Evolutionary conservation across 2,113 vertebrate genomes (phyloP), one percentile per base, ranked within the genome.

Genomic region (Phyllostomus hastatus): DNA sequence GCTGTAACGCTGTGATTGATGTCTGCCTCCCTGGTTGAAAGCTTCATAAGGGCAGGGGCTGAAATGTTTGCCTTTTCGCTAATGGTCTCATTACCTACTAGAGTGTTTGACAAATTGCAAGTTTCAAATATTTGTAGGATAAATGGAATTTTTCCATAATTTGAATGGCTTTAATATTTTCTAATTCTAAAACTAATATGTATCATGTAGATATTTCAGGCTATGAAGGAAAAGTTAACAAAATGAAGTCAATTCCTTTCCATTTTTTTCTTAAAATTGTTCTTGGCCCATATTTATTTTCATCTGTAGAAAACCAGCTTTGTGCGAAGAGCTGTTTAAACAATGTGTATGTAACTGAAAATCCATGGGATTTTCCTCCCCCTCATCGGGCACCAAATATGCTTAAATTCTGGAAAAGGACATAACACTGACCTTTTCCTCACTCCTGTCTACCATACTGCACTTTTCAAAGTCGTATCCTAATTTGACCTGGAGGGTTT

Each of bases 221-320:
- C 24, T 88, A 50, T 28, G 54, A 2, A 81, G 57, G 73, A 69
- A 88, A 86, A 15, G 28, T 52, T 31, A 85, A 69, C 57, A 50
- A 64, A 72, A 41, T 72, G 14, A 92, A 88, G 38, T 46, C 7
- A 80, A 66, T 28, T 87, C 28, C 9, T 88, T 81, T 43, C 35
- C n/a, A 59, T 16, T 72, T 86, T 86, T 87, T 88, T 31, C 73
- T 89, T 94, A 20, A 88, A 46, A 81, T n/a, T 38, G 5, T 43
- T 38, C 38, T 91, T 85, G 43, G 28, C 85, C 46, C 76, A 87
- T 52, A 79, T 54, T 87, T 95, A 85, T 59, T 90, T 92, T 79
- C 8, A 79, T 9, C 35, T 75, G 31, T 14, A 80, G 22, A 90
- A 86, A 94, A 79, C 9, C 12, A 48, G 20, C 8, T 52, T 35